These are phyloP conservation scores for Chloroceryle aenea DNA, from an alignment of 2,113 vertebrate genomes.

Conservation along the genomic window DNA sequence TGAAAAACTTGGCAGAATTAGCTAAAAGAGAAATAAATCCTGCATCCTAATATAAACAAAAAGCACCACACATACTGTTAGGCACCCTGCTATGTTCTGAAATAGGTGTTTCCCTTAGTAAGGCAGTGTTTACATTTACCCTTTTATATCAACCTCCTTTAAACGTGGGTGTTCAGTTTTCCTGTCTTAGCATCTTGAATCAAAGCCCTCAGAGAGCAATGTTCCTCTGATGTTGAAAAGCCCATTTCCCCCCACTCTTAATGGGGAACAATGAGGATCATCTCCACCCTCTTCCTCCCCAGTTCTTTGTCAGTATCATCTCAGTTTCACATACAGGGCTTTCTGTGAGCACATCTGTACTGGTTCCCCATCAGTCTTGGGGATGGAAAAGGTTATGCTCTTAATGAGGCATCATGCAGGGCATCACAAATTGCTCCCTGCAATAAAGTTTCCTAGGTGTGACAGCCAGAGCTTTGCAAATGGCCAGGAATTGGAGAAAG, in stretches of 20 bases:
- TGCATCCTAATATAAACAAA: background rate
- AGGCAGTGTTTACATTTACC: background rate
- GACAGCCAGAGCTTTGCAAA: background rate
- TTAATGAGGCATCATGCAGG: background rate
- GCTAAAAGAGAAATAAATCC: background rate
- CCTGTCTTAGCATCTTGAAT: background rate
- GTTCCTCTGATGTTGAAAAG: background rate
- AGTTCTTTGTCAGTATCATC: background rate
- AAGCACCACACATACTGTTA: background rate
- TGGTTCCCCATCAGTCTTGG: rapidly evolving
- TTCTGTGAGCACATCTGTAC: background rate
- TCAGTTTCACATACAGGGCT: background rate
- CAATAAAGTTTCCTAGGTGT: background rate
- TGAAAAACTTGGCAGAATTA: background rate
- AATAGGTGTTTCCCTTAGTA: background rate
- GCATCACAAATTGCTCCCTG: background rate
- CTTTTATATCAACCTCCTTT: background rate
- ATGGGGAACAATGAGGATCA: background rate
- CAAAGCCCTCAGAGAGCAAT: background rate
- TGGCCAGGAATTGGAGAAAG: background rate
- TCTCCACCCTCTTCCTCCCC: background rate
- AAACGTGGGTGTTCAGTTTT: background rate
- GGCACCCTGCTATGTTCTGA: background rate
- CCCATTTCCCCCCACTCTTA: background rate
- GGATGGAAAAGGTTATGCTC: background rate